phyloP scores from a whole-genome alignment of 2,888 invertebrate genomes.

The Sthenelais limicola region DNA sequence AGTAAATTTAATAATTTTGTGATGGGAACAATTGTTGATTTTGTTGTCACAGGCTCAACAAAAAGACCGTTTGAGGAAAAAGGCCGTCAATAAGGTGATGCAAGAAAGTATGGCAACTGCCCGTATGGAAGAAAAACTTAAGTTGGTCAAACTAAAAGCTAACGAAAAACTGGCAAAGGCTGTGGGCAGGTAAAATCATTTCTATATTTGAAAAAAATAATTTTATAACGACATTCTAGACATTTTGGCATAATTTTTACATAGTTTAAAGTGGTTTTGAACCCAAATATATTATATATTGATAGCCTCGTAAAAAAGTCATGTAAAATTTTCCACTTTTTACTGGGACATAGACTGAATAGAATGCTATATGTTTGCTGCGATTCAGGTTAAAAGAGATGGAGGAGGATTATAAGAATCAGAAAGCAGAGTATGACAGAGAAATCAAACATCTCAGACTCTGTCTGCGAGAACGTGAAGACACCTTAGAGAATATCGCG shows the following conservation, averaged over 20 bases:
- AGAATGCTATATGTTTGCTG: neutral
- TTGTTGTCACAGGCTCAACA: conserved; percentile 56
- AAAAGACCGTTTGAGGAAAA: conserved; percentile 58
- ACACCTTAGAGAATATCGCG: conserved; percentile 54
- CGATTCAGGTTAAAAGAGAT: conserved; percentile 64
- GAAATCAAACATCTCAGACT: conserved; percentile 68
- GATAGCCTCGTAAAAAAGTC: no score
- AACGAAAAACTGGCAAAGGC: conserved; percentile 39
- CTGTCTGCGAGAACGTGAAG: conserved; percentile 67
- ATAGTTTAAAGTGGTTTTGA: no score
- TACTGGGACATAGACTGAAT: no score
- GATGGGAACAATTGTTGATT: no score
- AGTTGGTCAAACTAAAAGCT: conserved; percentile 51
- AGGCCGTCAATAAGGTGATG: conserved; percentile 61
- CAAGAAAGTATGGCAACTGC: conserved; percentile 60
- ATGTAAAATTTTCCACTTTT: no score
- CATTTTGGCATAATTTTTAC: no score
- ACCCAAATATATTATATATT: no score
- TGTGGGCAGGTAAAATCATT: no score
- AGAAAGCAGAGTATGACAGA: conserved; percentile 67
- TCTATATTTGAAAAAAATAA: no score
- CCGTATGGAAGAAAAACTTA: conserved; percentile 67
- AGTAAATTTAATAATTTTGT: no score
- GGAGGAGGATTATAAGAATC: conserved; percentile 65
- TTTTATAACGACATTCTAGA: no score